Base-by-base conservation (phyloP, 2,797 vertebrate species). In the Distichodus sexfasciatus region DNA sequence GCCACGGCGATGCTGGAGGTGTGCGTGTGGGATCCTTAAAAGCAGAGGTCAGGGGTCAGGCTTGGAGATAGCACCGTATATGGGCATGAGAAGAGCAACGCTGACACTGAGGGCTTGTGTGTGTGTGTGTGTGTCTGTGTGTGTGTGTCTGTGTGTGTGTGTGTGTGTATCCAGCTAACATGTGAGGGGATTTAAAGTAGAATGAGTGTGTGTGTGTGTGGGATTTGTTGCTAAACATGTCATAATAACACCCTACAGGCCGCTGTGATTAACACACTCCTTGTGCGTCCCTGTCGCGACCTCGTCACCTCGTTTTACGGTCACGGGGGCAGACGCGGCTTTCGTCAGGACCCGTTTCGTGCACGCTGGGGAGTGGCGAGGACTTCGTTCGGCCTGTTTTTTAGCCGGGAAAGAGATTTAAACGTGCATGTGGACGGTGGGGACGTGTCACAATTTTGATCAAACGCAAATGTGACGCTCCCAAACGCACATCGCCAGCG, bases 81-180 rank as follows among this genome's bases (percentile, higher is more conserved):
- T 60, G 54, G 66, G 46, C 60, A 69, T 60, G 36, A 41, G 33
- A 31, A 58, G 43, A 36, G 26, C 6, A 19, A 11, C 38, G 23
- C 35, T 38, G 11, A 28, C 41, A 43, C 17, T 68, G 19, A 54
- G 24, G 36, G 36, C 23, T 8, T 40, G 8, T 35, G 6, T 11
- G 10, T 33, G 7, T 24, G 12, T 46, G 31, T 26, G 41, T 17
- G 31, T 43, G 26, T 38, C 2, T 24, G 21, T 46, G 2, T 11
- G 2, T 85, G 80, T 74, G 62, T 77, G 41, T 76, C 60, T 67
- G 59, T 75, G 50, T 63, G 38, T n/a, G 26, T 35, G 59, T 44
- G 26, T 57, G 40, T 60, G 62, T 71, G 62, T 35, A 40, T 9
- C 35, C 7, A 4, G 24, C 33, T 51, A 51, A 7, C 48, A 29